Evolutionary conservation across 1,140 invertebrate genomes (phyloP).

Genomic region (Berghia stephanieae): DNA sequence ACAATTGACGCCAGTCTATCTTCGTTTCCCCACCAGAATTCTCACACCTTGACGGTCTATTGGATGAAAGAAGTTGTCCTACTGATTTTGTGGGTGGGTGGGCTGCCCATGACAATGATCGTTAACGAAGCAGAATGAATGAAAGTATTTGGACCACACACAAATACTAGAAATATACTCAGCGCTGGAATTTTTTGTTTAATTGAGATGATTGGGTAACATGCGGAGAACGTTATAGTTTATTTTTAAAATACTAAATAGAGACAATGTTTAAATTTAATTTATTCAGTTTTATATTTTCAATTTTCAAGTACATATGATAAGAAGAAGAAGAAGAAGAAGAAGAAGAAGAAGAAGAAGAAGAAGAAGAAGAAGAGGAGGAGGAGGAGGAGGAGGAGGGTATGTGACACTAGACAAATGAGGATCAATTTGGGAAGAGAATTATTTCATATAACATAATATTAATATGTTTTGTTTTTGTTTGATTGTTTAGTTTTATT

Average conservation of each 20-base stretch:
- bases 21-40: too few relatives aligned
- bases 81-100: too few relatives aligned
- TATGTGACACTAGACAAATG: neutral
- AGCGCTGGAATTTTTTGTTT: too few relatives aligned
- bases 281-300: neutral
- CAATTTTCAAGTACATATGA: neutral
- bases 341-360: neutral
- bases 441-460: too few relatives aligned
- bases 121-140: too few relatives aligned
- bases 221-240: neutral
- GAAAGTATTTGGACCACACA: too few relatives aligned
- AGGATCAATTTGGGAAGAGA: too few relatives aligned
- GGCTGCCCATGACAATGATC: too few relatives aligned
- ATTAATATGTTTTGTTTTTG: too few relatives aligned
- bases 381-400: neutral
- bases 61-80: neutral
- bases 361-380: neutral
- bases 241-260: neutral
- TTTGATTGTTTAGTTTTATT: too few relatives aligned
- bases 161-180: too few relatives aligned
- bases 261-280: neutral
- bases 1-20: too few relatives aligned
- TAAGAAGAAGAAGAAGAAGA: constrained; percentile 10
- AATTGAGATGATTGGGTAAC: neutral
- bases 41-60: neutral